Percentiles rank a stretch among this genome's conserved stretches.
phyloP scores from a whole-genome alignment of 2,113 vertebrate genomes.

The Microtus pennsylvanicus region DNA sequence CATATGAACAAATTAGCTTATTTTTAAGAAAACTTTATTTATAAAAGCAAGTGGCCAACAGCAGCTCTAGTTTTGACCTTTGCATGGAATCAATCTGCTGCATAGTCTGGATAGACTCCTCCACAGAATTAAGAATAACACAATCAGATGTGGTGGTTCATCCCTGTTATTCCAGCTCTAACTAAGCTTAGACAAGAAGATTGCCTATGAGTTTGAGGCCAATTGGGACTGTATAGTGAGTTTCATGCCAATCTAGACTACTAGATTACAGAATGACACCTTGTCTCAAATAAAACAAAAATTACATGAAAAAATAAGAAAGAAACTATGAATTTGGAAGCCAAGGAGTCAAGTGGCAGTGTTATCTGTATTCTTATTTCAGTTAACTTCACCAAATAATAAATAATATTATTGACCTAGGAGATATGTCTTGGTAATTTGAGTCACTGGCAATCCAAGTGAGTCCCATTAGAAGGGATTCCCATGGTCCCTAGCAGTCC shows the following conservation, averaged over 20 bases:
- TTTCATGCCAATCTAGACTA: not conserved
- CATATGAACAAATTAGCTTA: not conserved
- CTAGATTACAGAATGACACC: not conserved
- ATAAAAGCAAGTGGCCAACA: not conserved
- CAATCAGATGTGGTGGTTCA: no score
- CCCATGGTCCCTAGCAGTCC: constrained; percentile 45
- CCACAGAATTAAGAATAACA: not conserved
- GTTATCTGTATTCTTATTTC: not conserved
- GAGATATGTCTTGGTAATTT: not conserved
- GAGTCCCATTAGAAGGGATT: not conserved
- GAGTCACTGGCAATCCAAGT: constrained; percentile 38
- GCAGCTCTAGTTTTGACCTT: not conserved
- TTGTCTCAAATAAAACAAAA: not conserved
- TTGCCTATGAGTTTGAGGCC: no score
- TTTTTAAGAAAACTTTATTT: constrained; percentile 7
- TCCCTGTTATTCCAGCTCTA: not conserved
- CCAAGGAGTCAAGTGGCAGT: not conserved
- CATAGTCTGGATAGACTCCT: not conserved
- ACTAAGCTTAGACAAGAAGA: not conserved
- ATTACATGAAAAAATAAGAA: not conserved
- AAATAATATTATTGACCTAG: constrained; percentile 1
- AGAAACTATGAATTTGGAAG: not conserved
- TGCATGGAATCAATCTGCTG: not conserved
- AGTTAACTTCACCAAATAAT: not conserved
- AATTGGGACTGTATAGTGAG: not conserved